phyloP scores from a whole-genome alignment of 2,888 invertebrate genomes.

The Adela reaumurella region DNA sequence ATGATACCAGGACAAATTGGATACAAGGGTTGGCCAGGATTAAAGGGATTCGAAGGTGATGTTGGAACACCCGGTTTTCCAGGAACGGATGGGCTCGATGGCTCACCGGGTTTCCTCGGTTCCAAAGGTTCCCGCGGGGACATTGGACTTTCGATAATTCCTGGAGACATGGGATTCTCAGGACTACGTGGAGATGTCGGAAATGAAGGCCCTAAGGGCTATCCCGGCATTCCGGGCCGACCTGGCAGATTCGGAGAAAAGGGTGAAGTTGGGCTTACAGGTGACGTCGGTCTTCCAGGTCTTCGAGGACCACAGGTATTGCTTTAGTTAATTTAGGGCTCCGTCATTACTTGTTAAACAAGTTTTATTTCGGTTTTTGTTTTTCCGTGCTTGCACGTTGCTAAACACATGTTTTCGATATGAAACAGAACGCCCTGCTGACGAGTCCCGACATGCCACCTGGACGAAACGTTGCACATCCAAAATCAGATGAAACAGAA shows the following conservation, averaged over 20 bases:
- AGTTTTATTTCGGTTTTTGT: no score
- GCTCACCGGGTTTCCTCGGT: constrained; percentile 60
- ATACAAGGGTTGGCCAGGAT: constrained; percentile 28
- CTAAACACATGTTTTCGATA: no score
- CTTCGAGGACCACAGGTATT: neutral
- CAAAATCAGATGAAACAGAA: no score
- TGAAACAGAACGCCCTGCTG: no score
- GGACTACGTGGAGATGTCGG: constrained; percentile 58
- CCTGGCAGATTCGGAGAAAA: constrained; percentile 32
- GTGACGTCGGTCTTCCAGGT: neutral
- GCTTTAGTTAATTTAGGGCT: constrained; percentile 2
- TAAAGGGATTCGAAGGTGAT: constrained; percentile 22
- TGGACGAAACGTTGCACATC: no score
- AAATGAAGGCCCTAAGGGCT: constrained; percentile 53
- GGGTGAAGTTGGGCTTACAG: neutral
- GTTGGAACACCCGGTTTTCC: constrained; percentile 30
- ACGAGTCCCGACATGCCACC: no score
- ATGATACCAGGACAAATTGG: constrained; percentile 26
- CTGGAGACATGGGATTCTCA: constrained; percentile 30
- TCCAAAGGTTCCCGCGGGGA: constrained; percentile 49
- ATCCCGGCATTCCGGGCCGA: constrained; percentile 35
- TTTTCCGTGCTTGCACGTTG: no score
- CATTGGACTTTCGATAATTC: constrained; percentile 40
- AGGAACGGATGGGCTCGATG: constrained; percentile 58
- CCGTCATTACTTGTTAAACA: no score